Conservation (phyloP, 2,797 vertebrate species). For the Prionace glauca region DNA sequence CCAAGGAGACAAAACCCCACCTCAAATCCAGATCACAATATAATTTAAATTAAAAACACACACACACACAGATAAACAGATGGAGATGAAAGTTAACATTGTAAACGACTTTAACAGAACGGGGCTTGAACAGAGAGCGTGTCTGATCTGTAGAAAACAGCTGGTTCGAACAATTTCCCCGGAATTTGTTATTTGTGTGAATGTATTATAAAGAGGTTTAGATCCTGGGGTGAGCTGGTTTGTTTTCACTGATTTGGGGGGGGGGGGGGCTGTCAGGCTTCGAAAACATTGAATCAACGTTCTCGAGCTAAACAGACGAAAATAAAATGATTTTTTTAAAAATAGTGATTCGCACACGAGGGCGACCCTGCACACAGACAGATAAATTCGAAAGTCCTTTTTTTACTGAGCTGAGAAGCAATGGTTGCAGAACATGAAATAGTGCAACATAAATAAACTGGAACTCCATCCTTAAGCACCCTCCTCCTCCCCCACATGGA, state of each 20-base stretch:
- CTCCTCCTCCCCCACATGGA: neutral
- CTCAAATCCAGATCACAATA: too few relatives aligned
- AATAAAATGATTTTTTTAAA: neutral
- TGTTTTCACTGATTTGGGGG: neutral
- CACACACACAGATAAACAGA: neutral
- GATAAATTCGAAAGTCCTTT: neutral
- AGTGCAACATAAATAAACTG: neutral
- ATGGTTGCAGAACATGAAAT: neutral
- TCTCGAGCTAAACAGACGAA: neutral
- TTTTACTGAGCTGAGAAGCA: too few relatives aligned
- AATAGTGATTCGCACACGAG: too few relatives aligned
- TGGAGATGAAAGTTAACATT: neutral
- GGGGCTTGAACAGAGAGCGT: neutral
- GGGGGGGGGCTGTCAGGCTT: neutral
- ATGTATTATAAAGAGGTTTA: neutral
- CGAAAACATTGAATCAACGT: neutral
- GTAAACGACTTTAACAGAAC: neutral
- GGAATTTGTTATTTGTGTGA: neutral
- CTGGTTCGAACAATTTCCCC: neutral
- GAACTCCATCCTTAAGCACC: neutral
- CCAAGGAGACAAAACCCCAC: neutral
- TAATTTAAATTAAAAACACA: neutral
- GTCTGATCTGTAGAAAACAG: neutral
- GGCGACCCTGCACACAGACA: neutral
- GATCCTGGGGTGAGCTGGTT: neutral